Conservation (phyloP, 1,140 invertebrate species). For the Dendroctonus valens region DNA sequence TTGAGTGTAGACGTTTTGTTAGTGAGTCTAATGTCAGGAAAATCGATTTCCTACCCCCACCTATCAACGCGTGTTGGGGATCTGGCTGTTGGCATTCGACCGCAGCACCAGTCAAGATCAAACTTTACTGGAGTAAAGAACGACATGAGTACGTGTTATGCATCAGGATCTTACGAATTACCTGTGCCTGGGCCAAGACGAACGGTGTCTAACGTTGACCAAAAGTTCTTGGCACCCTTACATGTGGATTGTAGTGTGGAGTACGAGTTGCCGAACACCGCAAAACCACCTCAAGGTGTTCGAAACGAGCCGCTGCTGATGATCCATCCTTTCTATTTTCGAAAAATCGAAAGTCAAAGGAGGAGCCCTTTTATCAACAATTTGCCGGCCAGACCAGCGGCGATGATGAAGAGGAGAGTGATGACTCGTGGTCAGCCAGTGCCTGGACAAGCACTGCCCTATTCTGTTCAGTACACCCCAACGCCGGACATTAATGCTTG, state of each 20-base stretch:
- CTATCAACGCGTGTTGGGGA: conserved; percentile 29
- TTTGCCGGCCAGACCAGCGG: conserved; percentile 55
- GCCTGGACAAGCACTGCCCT: conserved; percentile 50
- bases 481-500: conserved; percentile 44
- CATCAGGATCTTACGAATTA: conserved; percentile 44
- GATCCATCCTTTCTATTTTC: conserved; percentile 83
- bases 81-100: conserved; percentile 18
- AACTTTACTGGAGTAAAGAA: conserved; percentile 39
- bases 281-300: conserved; percentile 74
- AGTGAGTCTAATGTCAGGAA: too few species aligned
- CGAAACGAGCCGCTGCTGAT: conserved; percentile 74
- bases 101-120: conserved; percentile 45
- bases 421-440: conserved; percentile 43
- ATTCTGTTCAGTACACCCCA: conserved; percentile 47
- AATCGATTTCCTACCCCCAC: conserved; percentile 51
- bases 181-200: conserved; percentile 37
- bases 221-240: conserved; percentile 75
- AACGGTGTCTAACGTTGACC: conserved; percentile 52
- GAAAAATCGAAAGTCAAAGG: conserved; percentile 73
- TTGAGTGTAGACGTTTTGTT: conserved; percentile 37
- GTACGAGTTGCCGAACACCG: conserved; percentile 78
- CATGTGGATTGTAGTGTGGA: conserved; percentile 83
- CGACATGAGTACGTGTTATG: conserved; percentile 48
- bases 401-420: conserved; percentile 44
- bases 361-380: conserved; percentile 74